These are phyloP conservation scores for Coptodon bakossiorum DNA, from an alignment of 2,113 vertebrate species.

Conservation along the genomic window DNA sequence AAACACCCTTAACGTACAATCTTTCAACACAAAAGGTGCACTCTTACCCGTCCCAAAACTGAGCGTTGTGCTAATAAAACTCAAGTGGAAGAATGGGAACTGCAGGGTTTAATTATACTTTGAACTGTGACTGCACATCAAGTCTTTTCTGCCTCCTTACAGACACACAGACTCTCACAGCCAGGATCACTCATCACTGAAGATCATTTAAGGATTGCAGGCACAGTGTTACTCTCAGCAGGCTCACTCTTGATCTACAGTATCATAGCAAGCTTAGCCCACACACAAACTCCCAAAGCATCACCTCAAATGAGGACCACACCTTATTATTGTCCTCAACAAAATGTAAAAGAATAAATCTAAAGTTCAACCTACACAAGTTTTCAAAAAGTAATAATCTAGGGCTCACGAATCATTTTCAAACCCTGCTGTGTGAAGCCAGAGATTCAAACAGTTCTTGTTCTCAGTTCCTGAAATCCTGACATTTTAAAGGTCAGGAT, in stretches of 20 bases:
- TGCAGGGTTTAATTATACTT: background rate
- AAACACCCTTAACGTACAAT: background rate
- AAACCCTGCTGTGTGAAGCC: background rate
- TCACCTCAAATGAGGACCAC: background rate
- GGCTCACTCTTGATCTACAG: background rate
- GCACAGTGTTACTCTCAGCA: background rate
- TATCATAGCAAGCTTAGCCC: background rate
- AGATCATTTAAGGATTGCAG: conserved; percentile 9
- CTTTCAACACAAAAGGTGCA: background rate
- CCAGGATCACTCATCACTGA: background rate
- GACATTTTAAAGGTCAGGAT: background rate
- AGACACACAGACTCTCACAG: background rate
- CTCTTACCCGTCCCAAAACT: background rate
- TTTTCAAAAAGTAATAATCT: background rate
- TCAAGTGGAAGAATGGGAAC: background rate
- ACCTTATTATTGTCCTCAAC: background rate
- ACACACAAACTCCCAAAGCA: background rate
- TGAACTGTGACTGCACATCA: background rate
- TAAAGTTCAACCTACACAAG: background rate
- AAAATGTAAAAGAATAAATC: background rate
- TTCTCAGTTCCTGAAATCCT: background rate
- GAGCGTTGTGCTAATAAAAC: background rate
- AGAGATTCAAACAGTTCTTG: background rate
- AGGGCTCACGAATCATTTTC: background rate
- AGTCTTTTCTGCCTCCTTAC: background rate